These are phyloP conservation scores for Heliconius eleuchia DNA, from an alignment of 1,140 invertebrate species.

Conservation along the genomic window DNA sequence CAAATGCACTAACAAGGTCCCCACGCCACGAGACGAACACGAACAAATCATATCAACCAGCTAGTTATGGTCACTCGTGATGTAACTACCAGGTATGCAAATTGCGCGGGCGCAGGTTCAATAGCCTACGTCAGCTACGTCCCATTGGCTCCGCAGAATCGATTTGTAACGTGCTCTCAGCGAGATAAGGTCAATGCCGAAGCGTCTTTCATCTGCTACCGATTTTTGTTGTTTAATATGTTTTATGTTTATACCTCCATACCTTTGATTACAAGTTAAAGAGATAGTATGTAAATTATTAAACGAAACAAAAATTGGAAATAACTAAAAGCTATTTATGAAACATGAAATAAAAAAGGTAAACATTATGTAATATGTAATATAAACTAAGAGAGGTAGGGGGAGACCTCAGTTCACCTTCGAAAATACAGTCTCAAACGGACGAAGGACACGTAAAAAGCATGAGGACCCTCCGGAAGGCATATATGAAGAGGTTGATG, in stretches of 20 bases:
- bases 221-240: conserved; percentile 40
- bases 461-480: too few relatives aligned
- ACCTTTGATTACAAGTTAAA: not conserved
- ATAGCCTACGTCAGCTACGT: conserved; percentile 52
- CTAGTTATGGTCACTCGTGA: conserved; percentile 63
- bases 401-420: too few relatives aligned
- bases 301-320: too few relatives aligned
- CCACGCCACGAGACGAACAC: conserved; percentile 45
- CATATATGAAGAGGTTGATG: too few relatives aligned
- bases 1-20: conserved; percentile 50
- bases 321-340: too few relatives aligned
- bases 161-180: conserved; percentile 59
- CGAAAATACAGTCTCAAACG: too few relatives aligned
- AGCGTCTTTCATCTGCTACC: conserved; percentile 59
- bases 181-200: conserved; percentile 64
- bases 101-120: conserved; percentile 63
- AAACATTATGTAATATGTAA: too few relatives aligned
- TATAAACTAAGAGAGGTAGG: too few relatives aligned
- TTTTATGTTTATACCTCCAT: not conserved
- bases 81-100: conserved; percentile 65
- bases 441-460: too few relatives aligned
- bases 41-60: conserved; percentile 61
- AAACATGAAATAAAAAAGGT: too few relatives aligned
- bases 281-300: too few relatives aligned
- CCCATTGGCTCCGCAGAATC: conserved; percentile 56